Conservation (phyloP, 2,888 invertebrate species). For the Drosophila percnosoma region DNA sequence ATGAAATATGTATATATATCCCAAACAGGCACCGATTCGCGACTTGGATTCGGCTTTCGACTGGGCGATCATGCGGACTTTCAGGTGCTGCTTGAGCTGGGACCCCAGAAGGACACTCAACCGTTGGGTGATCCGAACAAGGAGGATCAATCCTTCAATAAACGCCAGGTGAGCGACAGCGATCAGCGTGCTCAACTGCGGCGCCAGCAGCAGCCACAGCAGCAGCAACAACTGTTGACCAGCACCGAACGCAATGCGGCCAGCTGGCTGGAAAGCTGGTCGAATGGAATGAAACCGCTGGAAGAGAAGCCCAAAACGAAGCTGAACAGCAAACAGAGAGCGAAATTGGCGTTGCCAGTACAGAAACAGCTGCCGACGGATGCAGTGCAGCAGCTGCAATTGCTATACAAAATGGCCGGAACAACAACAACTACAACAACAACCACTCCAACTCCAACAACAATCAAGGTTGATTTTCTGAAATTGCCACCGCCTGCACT, state of each 20-base stretch:
- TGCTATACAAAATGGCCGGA: slow-evolving; percentile 83
- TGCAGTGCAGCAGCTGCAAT: slow-evolving; percentile 82
- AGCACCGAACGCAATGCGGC: slow-evolving; percentile 71
- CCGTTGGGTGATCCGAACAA: slow-evolving; percentile 86
- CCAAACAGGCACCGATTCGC: slow-evolving; percentile 90
- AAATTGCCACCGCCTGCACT: slow-evolving; percentile 60
- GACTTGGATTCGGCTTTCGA: slow-evolving; percentile 92
- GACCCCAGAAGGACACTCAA: slow-evolving; percentile 91
- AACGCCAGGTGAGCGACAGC: slow-evolving; percentile 79
- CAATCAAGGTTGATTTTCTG: slow-evolving; percentile 33
- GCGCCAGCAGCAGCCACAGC: slow-evolving; percentile 76
- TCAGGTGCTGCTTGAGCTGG: slow-evolving; percentile 90
- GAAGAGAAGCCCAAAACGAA: slow-evolving; percentile 41
- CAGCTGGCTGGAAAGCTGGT: slow-evolving; percentile 87
- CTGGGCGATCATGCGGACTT: slow-evolving; percentile 93
- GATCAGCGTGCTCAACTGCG: slow-evolving; percentile 64
- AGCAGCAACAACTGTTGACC: slow-evolving; percentile 85
- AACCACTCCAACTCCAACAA: slow-evolving; percentile 22
- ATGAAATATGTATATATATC: background rate
- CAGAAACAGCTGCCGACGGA: slow-evolving; percentile 84
- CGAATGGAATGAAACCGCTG: slow-evolving; percentile 85
- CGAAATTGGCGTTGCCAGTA: slow-evolving; percentile 21
- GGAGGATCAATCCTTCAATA: slow-evolving; percentile 77
- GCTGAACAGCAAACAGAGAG: slow-evolving; percentile 11
- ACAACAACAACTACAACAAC: slow-evolving; percentile 20